phyloP scores from a whole-genome alignment of 2,888 invertebrate species.

The Oeneis ivallda region DNA sequence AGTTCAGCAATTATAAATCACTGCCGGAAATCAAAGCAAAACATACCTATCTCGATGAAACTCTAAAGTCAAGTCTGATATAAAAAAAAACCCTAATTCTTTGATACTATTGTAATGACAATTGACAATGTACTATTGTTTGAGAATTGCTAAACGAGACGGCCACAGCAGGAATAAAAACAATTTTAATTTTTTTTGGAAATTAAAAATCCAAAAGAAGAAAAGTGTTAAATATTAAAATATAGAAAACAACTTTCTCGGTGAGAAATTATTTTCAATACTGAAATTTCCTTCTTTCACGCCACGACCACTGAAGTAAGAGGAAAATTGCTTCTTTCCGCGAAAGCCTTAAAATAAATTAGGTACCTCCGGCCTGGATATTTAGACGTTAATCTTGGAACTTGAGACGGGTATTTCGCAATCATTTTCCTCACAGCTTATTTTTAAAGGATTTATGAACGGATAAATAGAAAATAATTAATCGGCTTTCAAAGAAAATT shows the following conservation, averaged over 20 bases:
- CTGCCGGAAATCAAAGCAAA: too few species aligned
- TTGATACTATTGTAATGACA: too few species aligned
- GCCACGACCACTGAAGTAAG: neutral
- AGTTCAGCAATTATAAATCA: too few species aligned
- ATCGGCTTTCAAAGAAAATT: neutral
- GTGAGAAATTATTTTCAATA: slow-evolving; percentile 7
- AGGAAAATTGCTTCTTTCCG: slow-evolving; percentile 3
- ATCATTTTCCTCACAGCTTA: neutral
- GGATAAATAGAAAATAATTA: neutral
- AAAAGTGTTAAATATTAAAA: slow-evolving; percentile 5
- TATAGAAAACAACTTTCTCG: neutral
- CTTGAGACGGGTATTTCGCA: neutral
- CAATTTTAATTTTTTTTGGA: neutral
- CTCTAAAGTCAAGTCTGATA: too few species aligned
- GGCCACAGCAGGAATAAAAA: neutral
- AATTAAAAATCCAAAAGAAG: neutral
- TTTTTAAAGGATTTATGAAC: neutral
- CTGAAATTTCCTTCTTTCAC: neutral
- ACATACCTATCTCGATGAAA: too few species aligned
- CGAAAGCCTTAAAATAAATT: slow-evolving; percentile 11
- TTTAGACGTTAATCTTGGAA: slow-evolving; percentile 10
- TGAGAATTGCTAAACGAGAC: too few species aligned
- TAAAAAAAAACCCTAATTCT: too few species aligned
- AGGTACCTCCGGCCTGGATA: slow-evolving; percentile 1
- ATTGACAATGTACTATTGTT: too few species aligned